A percentile compares a stretch with the other conserved stretches of the same genome.
Evolutionary conservation across 2,888 invertebrate species (phyloP).

Genomic region (Eupithecia insigniata): DNA sequence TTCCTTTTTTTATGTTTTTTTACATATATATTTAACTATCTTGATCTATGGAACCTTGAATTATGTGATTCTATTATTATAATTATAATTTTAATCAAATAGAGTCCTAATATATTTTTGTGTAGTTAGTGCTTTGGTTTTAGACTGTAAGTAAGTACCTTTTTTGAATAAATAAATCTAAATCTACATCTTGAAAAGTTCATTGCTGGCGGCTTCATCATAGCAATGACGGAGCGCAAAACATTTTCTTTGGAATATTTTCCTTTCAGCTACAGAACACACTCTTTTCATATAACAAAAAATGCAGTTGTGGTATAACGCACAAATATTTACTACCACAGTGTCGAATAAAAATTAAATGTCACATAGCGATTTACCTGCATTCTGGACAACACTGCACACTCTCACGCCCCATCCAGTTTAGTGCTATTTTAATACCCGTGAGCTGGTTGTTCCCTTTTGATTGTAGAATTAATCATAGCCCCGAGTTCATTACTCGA

Average conservation of each 20-base stretch:
- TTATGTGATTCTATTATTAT: too few relatives aligned
- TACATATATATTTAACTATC: not conserved
- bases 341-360: not conserved
- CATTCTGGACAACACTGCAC: not conserved
- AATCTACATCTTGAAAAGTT: constrained; percentile 3
- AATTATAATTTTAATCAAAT: too few relatives aligned
- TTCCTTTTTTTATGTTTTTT: not conserved
- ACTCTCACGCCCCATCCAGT: not conserved
- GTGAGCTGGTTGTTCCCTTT: not conserved
- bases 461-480: not conserved
- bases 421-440: not conserved
- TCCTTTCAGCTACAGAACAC: not conserved
- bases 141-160: too few relatives aligned
- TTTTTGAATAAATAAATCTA: too few relatives aligned
- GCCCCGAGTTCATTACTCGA: not conserved
- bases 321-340: not conserved
- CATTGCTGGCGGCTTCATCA: not conserved
- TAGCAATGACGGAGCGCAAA: not conserved
- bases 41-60: too few relatives aligned
- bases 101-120: too few relatives aligned
- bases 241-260: not conserved
- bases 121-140: too few relatives aligned
- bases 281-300: not conserved
- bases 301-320: not conserved
- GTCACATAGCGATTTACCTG: not conserved